These are phyloP conservation scores for Hyles lineata DNA, from an alignment of 2,888 invertebrate genomes.

Conservation along the genomic window DNA sequence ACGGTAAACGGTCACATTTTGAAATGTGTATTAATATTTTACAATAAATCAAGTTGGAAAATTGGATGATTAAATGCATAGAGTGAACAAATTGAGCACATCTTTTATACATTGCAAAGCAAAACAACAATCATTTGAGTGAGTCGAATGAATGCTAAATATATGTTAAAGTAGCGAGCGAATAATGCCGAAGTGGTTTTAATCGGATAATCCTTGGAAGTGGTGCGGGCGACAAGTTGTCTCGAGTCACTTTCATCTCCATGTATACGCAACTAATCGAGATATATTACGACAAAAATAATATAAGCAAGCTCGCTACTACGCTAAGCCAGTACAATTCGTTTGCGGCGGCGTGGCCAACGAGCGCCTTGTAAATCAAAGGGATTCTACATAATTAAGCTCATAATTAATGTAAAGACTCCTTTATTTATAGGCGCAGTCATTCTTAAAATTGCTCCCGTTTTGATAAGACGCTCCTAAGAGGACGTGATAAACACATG, in stretches of 20 bases:
- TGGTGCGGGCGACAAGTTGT: constrained; percentile 72
- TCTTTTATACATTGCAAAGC: not conserved
- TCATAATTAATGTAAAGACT: constrained; percentile 83
- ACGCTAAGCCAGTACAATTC: constrained; percentile 82
- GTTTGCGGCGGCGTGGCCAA: constrained; percentile 74
- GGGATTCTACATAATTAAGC: constrained; percentile 84
- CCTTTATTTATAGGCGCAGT: constrained; percentile 80
- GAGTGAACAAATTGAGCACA: not conserved
- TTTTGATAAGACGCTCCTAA: constrained; percentile 73
- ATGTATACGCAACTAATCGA: constrained; percentile 58
- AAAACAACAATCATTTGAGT: constrained; percentile 1
- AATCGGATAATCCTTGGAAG: constrained; percentile 72
- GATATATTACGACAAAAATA: constrained; percentile 78
- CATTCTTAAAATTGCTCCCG: constrained; percentile 81
- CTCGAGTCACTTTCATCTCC: constrained; percentile 79
- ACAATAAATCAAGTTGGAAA: not conserved
- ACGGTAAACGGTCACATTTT: not conserved
- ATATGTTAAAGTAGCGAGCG: constrained; percentile 22
- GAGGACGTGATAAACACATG: constrained; percentile 78
- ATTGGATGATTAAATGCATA: not conserved
- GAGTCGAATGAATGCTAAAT: constrained; percentile 22
- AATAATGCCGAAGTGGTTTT: constrained; percentile 27
- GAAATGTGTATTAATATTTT: not conserved
- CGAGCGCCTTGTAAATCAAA: constrained; percentile 84
- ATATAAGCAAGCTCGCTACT: constrained; percentile 73